These are phyloP conservation scores for Epinephelus moara DNA, from an alignment of 2,113 vertebrate species.

Conservation along the genomic window DNA sequence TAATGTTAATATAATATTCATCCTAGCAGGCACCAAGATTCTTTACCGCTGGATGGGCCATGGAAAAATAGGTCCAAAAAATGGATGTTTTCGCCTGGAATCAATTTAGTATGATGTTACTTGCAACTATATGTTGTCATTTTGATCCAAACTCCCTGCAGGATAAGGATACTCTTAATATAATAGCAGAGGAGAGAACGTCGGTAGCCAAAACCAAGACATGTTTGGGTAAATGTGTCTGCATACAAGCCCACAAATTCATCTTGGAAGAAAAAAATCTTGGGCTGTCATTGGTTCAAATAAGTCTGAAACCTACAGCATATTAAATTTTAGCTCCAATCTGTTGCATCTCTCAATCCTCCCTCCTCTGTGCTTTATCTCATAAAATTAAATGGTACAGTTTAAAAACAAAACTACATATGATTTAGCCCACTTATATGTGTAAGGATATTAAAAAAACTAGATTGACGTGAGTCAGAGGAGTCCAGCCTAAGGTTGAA, in stretches of 20 bases:
- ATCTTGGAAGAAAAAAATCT: not conserved
- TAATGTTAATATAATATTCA: constrained; percentile 57
- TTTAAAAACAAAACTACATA: constrained; percentile 6
- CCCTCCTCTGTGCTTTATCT: not conserved
- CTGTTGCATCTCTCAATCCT: not conserved
- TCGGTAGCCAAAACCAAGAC: constrained; percentile 25
- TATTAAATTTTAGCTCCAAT: constrained; percentile 1
- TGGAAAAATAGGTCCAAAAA: constrained; percentile 39
- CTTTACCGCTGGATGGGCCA: constrained; percentile 49
- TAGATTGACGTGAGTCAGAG: constrained; percentile 26
- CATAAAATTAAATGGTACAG: constrained; percentile 11
- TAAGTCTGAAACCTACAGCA: constrained; percentile 3
- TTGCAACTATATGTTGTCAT: constrained; percentile 45
- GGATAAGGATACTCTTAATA: constrained; percentile 30
- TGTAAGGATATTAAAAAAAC: not conserved
- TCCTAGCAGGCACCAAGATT: constrained; percentile 53
- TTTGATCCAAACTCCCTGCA: constrained; percentile 42
- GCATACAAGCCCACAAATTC: constrained; percentile 23
- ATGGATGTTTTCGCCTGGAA: constrained; percentile 49
- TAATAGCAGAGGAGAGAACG: constrained; percentile 15
- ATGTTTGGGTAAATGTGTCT: constrained; percentile 39
- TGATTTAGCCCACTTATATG: constrained; percentile 23
- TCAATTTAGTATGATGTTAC: constrained; percentile 43
- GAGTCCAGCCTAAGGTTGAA: constrained; percentile 48
- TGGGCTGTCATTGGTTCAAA: constrained; percentile 17